A percentile compares a stretch with the other conserved stretches of the same genome.
phyloP scores from a whole-genome alignment of 2,888 invertebrate genomes.

The Dendrolimus houi region DNA sequence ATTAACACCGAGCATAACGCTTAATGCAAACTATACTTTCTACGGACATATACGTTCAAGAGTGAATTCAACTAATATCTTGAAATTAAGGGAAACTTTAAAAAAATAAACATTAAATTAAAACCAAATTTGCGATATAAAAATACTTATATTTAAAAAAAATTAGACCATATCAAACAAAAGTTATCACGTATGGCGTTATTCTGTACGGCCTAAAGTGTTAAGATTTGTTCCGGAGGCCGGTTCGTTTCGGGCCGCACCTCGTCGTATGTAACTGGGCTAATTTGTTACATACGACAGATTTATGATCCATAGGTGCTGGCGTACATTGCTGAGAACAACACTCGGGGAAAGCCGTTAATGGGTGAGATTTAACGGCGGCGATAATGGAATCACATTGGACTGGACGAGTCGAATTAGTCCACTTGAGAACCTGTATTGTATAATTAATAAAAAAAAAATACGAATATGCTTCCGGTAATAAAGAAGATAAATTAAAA shows the following conservation, averaged over 20 bases:
- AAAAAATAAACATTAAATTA: no score
- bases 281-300: slow-evolving; percentile 50
- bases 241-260: slow-evolving; percentile 37
- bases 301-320: slow-evolving; percentile 42
- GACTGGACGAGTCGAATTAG: neutral
- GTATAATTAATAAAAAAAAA: no score
- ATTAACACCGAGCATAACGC: no score
- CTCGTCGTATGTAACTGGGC: slow-evolving; percentile 16
- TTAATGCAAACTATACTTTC: no score
- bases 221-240: slow-evolving; percentile 41
- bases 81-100: no score
- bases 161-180: neutral
- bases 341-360: slow-evolving; percentile 37
- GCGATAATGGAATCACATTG: slow-evolving; percentile 5
- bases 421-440: no score
- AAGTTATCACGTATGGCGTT: neutral
- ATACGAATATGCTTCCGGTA: no score
- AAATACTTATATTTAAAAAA: neutral
- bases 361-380: slow-evolving; percentile 24
- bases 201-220: neutral
- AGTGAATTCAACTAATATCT: no score
- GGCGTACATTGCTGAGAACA: slow-evolving; percentile 19
- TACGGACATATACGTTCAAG: no score
- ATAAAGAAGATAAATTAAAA: no score
- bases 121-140: neutral